These are phyloP conservation scores for Porites divaricata DNA, from an alignment of 92 coral and sea anemone genomes.

Conservation along the genomic window DNA sequence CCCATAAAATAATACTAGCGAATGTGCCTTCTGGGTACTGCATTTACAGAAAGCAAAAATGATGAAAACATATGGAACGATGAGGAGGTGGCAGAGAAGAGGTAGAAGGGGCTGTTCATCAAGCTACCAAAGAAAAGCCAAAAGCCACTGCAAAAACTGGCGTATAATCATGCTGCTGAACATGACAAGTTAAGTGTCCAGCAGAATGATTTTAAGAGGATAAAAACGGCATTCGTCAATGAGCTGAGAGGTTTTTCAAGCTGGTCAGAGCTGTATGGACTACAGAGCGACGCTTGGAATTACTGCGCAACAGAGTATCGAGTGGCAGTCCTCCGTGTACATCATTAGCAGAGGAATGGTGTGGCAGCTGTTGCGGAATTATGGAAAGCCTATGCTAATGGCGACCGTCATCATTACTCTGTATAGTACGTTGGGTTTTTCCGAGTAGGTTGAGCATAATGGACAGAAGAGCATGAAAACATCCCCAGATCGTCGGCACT, in stretches of 20 bases:
- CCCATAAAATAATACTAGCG: too few species aligned
- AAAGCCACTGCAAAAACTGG: conserved; percentile 23
- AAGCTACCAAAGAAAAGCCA: conserved; percentile 49
- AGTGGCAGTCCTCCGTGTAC: conserved; percentile 16
- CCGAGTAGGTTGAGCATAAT: neutral
- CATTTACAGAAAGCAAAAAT: too few species aligned
- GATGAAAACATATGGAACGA: conserved; percentile 15
- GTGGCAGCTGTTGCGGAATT: conserved; percentile 16
- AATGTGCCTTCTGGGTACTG: too few species aligned
- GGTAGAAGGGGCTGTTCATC: conserved; percentile 36
- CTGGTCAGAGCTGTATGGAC: conserved; percentile 24
- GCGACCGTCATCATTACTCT: conserved; percentile 25
- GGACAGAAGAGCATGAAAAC: neutral
- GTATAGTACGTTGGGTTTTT: neutral
- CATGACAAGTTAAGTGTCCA: conserved; percentile 34
- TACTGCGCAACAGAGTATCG: conserved; percentile 22
- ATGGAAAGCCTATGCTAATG: conserved; percentile 11
- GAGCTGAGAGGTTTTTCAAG: conserved; percentile 6
- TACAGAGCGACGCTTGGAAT: conserved; percentile 27
- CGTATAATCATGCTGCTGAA: conserved; percentile 26
- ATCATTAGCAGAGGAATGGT: conserved; percentile 14
- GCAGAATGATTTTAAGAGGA: conserved; percentile 32
- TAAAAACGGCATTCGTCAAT: conserved; percentile 26
- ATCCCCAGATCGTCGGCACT: neutral
- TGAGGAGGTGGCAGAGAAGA: conserved; percentile 36